Base-by-base conservation (phyloP, 2,113 vertebrate species). In the Meriones unguiculatus region DNA sequence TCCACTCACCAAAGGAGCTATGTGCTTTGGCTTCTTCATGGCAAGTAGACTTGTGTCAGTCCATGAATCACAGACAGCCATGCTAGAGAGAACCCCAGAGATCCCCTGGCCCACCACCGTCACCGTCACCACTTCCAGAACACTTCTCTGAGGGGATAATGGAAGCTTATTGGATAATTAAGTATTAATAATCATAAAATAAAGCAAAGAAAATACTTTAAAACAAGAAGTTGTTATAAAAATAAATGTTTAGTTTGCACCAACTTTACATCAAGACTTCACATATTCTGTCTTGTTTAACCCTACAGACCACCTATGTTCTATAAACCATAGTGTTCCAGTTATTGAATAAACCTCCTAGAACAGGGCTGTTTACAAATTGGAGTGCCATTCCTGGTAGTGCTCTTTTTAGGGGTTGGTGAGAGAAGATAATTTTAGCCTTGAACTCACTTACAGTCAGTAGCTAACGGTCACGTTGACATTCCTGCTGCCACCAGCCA, bases 161-260 rank as follows among this genome's bases (percentile, higher is more conserved):
- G 69, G 50, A 92, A 78, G 41, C 50, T 95, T 94, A 97, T 95
- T 95, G 91, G 96, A 94, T 92, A 95, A 95, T 92, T 95, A 96
- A 93, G 46, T 90, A 95, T 91, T 80, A 95, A 97, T 92, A 78
- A 92, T 89, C 75, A 81, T 64, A 76, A 91, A 93, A 85, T 86
- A 77, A 62, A 95, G 67, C 50, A 92, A 92, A 70, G 69, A 95
- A 93, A 97, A 92, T 50, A 87, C 95, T 84, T 96, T 72, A 69
- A 38, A 78, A 77, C 50, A 59, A 95, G 69, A 86, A 93, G 52
- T 89, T 70, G 65, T 69, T 94, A 69, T 78, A 70, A 95, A 78
- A 92, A 81, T 76, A 25, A 50, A 82, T 57, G 13, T 78, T 96
- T 77, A 57, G 90, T 96, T 97, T 88, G 25, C 11, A 77, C 57